phyloP scores from a whole-genome alignment of 1,140 invertebrate species.

The Micrasema longulum region DNA sequence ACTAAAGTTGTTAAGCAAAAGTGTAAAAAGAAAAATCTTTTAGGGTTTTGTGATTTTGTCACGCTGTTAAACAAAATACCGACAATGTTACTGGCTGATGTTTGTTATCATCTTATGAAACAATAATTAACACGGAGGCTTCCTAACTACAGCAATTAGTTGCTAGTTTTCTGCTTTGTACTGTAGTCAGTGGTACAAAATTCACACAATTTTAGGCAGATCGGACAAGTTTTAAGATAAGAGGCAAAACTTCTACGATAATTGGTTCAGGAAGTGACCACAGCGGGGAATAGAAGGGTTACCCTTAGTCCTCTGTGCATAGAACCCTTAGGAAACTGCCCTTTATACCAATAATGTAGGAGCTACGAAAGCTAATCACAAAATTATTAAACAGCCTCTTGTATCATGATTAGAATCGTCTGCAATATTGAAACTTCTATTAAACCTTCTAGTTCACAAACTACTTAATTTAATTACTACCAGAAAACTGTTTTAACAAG shows the following conservation, averaged over 20 bases:
- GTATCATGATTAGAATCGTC: no score
- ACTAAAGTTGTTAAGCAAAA: no score
- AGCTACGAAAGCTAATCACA: no score
- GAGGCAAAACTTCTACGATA: constrained; percentile 47
- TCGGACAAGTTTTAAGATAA: constrained; percentile 48
- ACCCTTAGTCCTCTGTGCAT: constrained; percentile 3
- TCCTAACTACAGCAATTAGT: constrained; percentile 43
- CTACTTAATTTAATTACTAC: no score
- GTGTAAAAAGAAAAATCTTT: no score
- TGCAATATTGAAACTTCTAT: no score
- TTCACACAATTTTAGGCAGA: constrained; percentile 45
- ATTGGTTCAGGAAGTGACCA: constrained; percentile 45
- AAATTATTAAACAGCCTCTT: no score
- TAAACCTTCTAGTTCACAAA: no score
- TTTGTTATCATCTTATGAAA: constrained; percentile 40
- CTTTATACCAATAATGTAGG: constrained; percentile 12
- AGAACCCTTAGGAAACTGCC: neutral
- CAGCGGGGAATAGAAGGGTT: constrained; percentile 20
- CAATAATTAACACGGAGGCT: constrained; percentile 44
- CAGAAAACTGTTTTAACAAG: no score
- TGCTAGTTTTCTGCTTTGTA: constrained; percentile 18
- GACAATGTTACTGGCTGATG: no score
- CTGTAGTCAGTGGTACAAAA: constrained; percentile 41
- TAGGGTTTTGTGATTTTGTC: no score
- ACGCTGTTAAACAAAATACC: no score